Evolutionary conservation across 2,888 invertebrate genomes (phyloP).

Genomic region (Psococerastis gibbosa): DNA sequence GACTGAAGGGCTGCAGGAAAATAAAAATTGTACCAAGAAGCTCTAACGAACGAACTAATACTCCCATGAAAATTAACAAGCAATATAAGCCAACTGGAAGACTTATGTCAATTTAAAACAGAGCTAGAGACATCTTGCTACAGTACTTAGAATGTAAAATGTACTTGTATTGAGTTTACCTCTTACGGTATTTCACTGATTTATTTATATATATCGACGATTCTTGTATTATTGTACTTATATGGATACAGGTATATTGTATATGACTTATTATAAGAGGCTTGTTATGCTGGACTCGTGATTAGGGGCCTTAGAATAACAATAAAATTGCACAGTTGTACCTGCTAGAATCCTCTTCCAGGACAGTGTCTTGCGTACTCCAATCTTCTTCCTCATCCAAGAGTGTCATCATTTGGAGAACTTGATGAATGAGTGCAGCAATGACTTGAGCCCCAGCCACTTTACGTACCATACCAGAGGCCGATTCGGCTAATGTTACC

Average conservation of each 20-base stretch:
- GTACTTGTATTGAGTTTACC: too few relatives aligned
- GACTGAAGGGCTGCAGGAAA: constrained; percentile 36
- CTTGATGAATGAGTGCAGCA: constrained; percentile 56
- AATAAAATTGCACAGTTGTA: too few relatives aligned
- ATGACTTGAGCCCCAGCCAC: constrained; percentile 72
- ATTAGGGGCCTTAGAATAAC: neutral
- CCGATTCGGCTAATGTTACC: constrained; percentile 76
- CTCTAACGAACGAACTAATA: neutral
- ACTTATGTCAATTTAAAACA: too few relatives aligned
- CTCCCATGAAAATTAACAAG: too few relatives aligned
- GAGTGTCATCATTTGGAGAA: constrained; percentile 89
- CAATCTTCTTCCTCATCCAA: constrained; percentile 82
- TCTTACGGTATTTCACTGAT: too few relatives aligned
- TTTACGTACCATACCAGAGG: constrained; percentile 92
- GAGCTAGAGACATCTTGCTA: too few relatives aligned
- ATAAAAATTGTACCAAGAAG: neutral
- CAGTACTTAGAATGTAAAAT: too few relatives aligned
- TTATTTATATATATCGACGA: too few relatives aligned
- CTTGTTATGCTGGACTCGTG: constrained; percentile 1
- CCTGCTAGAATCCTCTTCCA: constrained; percentile 83
- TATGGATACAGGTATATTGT: too few relatives aligned
- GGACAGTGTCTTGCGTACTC: constrained; percentile 67
- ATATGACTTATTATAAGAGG: too few relatives aligned
- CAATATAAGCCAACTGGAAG: too few relatives aligned
- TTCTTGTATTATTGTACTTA: too few relatives aligned